Percentiles rank a stretch among this genome's conserved stretches.
Conservation (phyloP, 2,113 vertebrate genomes). For the Carollia perspicillata region DNA sequence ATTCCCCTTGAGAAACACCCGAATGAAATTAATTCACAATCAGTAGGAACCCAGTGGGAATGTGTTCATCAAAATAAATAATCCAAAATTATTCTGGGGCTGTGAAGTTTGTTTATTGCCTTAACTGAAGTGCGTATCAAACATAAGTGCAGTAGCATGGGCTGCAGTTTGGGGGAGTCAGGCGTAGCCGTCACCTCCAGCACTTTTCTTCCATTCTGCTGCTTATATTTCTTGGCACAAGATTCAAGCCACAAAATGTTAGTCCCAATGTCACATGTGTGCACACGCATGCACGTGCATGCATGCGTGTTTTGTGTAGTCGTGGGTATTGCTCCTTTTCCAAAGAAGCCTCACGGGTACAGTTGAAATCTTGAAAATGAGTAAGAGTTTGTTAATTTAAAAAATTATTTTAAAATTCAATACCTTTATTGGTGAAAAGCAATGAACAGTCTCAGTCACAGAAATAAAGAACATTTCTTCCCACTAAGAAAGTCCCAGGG, state of each 20-base stretch:
- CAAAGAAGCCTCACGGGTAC: not conserved
- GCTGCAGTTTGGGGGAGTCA: constrained; percentile 3
- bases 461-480: constrained; percentile 32
- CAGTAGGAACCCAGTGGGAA: constrained; percentile 68
- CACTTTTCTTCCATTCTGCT: constrained; percentile 47
- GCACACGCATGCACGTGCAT: not conserved
- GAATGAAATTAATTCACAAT: constrained; percentile 74
- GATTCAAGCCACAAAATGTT: constrained; percentile 12
- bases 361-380: constrained; percentile 35
- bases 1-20: constrained; percentile 60
- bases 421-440: not conserved
- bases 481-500: not conserved
- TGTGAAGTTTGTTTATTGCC: constrained; percentile 71
- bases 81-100: constrained; percentile 72
- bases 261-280: not conserved
- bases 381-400: not conserved
- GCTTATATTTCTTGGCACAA: constrained; percentile 52
- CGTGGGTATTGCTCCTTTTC: not conserved
- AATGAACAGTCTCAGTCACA: not conserved
- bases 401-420: not conserved
- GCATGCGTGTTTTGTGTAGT: not conserved
- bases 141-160: constrained; percentile 52
- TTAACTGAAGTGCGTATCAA: constrained; percentile 69
- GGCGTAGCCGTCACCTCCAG: not conserved
- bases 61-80: constrained; percentile 67